Base-by-base conservation (phyloP, 2,113 vertebrate species). In the Heterochromis multidens region DNA sequence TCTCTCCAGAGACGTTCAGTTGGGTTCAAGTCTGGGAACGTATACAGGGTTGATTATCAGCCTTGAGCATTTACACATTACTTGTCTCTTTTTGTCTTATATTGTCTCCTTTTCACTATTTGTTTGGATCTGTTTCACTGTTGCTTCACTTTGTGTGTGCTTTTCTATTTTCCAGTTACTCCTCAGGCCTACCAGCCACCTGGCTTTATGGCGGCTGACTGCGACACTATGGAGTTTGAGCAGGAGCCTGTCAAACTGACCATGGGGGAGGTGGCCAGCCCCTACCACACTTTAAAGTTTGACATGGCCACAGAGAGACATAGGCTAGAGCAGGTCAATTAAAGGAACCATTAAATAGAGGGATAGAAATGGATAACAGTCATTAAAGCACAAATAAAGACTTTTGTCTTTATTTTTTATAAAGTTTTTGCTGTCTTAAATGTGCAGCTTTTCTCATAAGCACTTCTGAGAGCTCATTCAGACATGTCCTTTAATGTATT, bases 161-260 rank as follows among this genome's bases (percentile, higher is more conserved):
- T 58, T 70, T 29, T 59, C 9, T 60, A 8, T 62, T 40, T 76
- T n/a, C 25, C 81, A 96, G 96, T 96, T 59, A 97, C 96, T 57
- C 96, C 96, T 80, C 89, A 92, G 65, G 92, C 97, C 89, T 99
- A 99, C 94, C 98, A 99, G n/a, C 99, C 99, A 2, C 97, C 98
- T 0, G 98, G 98, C 19, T 99, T 99, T 89, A 98, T 95, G 91
- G 97, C 98, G 80, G 96, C 97, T 1, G 94, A 95, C 5, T 94
- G 93, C 0, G 93, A 94, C 79, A 94, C 90, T 56, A 89, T 98
- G 87, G 81, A 96, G 77, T 99, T 99, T 86, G 96, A 96, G 29
- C 97, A 95, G 37, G 96, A 98, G 49, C 97, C 97, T 0, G 93
- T 97, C 46, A 94, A 95, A 67, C 95, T 99, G 77, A 97, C 95